phyloP scores from a whole-genome alignment of 2,113 vertebrate species.

The Stomatorhinus ivindoensis region DNA sequence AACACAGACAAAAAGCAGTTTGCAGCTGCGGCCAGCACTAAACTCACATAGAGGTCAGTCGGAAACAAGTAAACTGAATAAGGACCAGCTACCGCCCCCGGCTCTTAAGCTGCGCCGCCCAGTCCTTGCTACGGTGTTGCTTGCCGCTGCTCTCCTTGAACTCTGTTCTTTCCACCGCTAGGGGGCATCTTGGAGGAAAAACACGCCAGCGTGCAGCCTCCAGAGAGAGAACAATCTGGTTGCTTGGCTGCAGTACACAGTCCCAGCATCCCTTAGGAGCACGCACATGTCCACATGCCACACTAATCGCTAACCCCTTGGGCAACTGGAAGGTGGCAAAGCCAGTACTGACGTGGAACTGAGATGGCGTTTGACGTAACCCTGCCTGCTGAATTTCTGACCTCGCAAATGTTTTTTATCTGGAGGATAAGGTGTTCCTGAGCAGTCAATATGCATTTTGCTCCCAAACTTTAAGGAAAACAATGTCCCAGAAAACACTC shows the following conservation, averaged over 20 bases:
- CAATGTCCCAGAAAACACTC: neutral
- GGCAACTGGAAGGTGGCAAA: neutral
- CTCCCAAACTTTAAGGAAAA: neutral
- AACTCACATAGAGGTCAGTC: neutral
- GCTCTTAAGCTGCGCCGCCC: neutral
- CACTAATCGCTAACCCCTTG: neutral
- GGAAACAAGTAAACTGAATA: neutral
- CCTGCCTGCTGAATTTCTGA: neutral
- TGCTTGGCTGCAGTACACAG: constrained; percentile 16
- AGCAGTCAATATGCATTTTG: neutral
- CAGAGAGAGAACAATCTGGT: neutral
- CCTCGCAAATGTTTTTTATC: neutral
- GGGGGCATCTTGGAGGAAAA: neutral
- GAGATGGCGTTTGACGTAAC: neutral
- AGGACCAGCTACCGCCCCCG: neutral
- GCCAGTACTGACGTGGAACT: neutral
- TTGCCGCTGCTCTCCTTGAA: neutral
- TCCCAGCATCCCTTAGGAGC: neutral
- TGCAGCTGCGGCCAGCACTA: neutral
- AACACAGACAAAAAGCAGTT: neutral
- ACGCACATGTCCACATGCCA: neutral
- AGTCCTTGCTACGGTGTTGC: neutral
- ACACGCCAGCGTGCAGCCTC: neutral
- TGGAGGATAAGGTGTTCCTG: neutral
- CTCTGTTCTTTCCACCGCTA: neutral